Conservation (phyloP, 1,140 invertebrate species). For the Bombus breviceps region DNA sequence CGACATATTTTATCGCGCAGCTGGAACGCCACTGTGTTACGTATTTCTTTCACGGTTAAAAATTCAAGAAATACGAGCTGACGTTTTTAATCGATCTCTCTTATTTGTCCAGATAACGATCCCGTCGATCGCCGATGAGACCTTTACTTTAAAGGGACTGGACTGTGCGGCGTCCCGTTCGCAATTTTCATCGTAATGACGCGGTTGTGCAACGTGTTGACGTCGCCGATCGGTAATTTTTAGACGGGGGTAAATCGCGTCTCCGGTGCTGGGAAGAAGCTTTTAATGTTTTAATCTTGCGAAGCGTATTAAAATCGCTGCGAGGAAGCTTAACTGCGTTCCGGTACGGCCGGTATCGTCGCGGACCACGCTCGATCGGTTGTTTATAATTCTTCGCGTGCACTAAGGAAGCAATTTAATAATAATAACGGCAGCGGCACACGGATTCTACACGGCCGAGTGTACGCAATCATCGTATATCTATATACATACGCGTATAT, state of each 20-base stretch:
- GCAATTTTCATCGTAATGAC: slow-evolving; percentile 32
- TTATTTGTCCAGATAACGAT: not conserved
- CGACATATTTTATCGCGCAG: slow-evolving; percentile 58
- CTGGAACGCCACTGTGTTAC: slow-evolving; percentile 30
- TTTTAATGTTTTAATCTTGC: slow-evolving; percentile 43
- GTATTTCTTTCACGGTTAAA: slow-evolving; percentile 44
- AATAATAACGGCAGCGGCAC: slow-evolving; percentile 48
- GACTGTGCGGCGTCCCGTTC: not conserved
- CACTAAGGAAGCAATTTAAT: slow-evolving; percentile 55
- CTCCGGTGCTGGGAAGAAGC: not conserved
- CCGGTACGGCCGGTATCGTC: not conserved
- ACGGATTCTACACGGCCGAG: not conserved
- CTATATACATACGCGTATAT: slow-evolving; percentile 22
- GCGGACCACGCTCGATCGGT: slow-evolving; percentile 30
- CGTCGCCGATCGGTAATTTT: slow-evolving; percentile 1
- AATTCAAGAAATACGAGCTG: not conserved
- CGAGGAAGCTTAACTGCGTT: not conserved
- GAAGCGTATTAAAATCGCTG: slow-evolving; percentile 25
- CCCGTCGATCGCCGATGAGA: not conserved
- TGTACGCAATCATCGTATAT: slow-evolving; percentile 23
- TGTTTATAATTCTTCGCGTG: slow-evolving; percentile 60
- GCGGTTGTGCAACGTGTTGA: not conserved
- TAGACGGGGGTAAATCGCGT: not conserved
- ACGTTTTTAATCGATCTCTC: slow-evolving; percentile 51
- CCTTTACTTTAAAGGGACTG: not conserved